Conservation (phyloP, 2,113 vertebrate genomes). For the Garra rufa region DNA sequence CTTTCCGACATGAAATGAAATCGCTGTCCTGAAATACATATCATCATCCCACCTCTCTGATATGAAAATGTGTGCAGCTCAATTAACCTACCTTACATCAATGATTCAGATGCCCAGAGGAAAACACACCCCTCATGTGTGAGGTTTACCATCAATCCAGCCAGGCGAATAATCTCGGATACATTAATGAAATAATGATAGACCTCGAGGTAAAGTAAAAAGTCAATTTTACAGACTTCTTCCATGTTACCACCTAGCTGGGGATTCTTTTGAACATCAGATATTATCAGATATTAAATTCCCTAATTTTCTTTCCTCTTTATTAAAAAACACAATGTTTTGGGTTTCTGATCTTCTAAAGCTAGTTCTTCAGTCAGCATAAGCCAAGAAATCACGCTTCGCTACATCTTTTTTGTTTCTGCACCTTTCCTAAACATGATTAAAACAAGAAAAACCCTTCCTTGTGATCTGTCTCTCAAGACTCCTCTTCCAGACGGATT, state of each 20-base stretch:
- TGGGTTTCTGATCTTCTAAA: not conserved
- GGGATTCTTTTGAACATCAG: not conserved
- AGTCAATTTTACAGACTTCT: not conserved
- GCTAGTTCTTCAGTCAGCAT: not conserved
- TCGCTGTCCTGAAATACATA: constrained; percentile 25
- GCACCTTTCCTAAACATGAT: not conserved
- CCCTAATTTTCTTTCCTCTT: not conserved
- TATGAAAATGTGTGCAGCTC: constrained; percentile 48
- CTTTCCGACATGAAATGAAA: constrained; percentile 7
- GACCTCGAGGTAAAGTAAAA: constrained; percentile 10
- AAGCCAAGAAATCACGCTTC: constrained; percentile 8
- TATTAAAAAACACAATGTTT: not conserved
- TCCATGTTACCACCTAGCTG: not conserved
- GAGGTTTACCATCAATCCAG: constrained; percentile 13
- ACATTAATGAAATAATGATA: constrained; percentile 14
- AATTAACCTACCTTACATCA: constrained; percentile 50
- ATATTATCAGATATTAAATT: not conserved
- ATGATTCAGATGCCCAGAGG: constrained; percentile 13
- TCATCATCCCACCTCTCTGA: constrained; percentile 13
- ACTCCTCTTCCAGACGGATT: not conserved
- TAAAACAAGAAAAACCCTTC: constrained; percentile 1
- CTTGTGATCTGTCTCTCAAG: not conserved
- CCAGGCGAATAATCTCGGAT: not conserved
- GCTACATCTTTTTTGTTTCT: not conserved
- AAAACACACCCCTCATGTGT: constrained; percentile 10